A percentile compares a stretch with the other conserved stretches of the same genome.
Evolutionary conservation across 1,140 invertebrate genomes (phyloP).

Genomic region (Pectinophora gossypiella): DNA sequence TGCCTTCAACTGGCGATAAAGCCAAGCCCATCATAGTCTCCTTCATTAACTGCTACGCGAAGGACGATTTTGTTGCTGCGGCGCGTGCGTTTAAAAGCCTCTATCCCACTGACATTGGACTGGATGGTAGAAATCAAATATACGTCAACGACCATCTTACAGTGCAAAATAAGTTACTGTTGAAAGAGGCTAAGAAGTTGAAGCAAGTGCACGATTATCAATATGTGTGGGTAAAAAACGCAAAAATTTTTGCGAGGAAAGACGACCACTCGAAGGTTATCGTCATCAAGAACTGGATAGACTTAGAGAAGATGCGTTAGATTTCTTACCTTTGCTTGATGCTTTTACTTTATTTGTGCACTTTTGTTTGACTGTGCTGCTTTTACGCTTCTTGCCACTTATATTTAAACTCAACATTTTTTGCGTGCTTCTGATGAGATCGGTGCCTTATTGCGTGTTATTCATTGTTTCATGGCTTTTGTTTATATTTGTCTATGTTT

Average conservation of each 20-base stretch:
- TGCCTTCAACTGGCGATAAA: background rate
- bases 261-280: background rate
- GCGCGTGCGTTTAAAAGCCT: background rate
- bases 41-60: slow-evolving; percentile 10
- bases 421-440: background rate
- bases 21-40: slow-evolving; percentile 8
- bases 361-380: background rate
- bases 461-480: background rate
- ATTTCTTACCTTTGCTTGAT: background rate
- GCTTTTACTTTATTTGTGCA: background rate
- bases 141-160: slow-evolving; percentile 1
- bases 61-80: slow-evolving; percentile 13
- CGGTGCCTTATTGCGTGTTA: background rate
- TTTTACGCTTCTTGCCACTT: background rate
- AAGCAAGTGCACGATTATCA: slow-evolving; percentile 6
- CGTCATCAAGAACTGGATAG: background rate
- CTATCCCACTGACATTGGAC: slow-evolving; percentile 1
- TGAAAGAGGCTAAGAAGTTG: slow-evolving; percentile 10
- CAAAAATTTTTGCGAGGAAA: slow-evolving; percentile 12
- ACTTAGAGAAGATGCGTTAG: background rate
- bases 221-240: slow-evolving; percentile 17
- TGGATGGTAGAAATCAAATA: slow-evolving; percentile 1
- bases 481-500: background rate
- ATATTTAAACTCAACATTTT: background rate
- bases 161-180: slow-evolving; percentile 6